A percentile compares a stretch with the other conserved stretches of the same genome.
These are phyloP conservation scores for Liolophura sinensis DNA, from an alignment of 1,140 invertebrate genomes.

Conservation along the genomic window DNA sequence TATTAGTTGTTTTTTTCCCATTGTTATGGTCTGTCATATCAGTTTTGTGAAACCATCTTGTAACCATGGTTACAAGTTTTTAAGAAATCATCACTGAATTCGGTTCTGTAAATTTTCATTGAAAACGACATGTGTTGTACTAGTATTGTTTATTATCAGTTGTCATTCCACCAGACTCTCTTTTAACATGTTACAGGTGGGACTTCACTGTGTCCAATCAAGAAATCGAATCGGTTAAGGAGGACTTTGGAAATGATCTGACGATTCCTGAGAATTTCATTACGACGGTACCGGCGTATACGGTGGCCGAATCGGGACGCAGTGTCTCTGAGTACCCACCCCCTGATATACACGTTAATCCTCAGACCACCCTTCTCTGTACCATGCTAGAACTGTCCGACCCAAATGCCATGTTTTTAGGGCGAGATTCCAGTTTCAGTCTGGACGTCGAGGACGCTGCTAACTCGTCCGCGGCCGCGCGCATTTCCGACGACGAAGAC, in stretches of 20 bases:
- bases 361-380: conserved; percentile 82
- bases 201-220: conserved; percentile 75
- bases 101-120: too few relatives aligned
- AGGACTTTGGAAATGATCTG: conserved; percentile 69
- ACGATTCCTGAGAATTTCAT: conserved; percentile 78
- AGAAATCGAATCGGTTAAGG: conserved; percentile 71
- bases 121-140: too few relatives aligned
- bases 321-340: conserved; percentile 19
- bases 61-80: too few relatives aligned
- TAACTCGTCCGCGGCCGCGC: conserved; percentile 19
- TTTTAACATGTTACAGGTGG: conserved; percentile 61
- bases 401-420: conserved; percentile 63
- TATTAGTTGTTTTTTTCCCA: too few relatives aligned
- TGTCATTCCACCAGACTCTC: neutral
- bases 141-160: too few relatives aligned
- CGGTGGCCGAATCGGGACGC: conserved; percentile 52
- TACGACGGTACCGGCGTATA: conserved; percentile 70
- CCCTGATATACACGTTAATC: conserved; percentile 66
- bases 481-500: conserved; percentile 21
- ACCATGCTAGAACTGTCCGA: conserved; percentile 78
- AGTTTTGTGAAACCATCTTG: too few relatives aligned
- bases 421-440: conserved; percentile 30
- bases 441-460: conserved; percentile 12
- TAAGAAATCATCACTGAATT: too few relatives aligned
- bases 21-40: too few relatives aligned